These are phyloP conservation scores for Hoplias malabaricus DNA, from an alignment of 2,113 vertebrate genomes.

Conservation along the genomic window DNA sequence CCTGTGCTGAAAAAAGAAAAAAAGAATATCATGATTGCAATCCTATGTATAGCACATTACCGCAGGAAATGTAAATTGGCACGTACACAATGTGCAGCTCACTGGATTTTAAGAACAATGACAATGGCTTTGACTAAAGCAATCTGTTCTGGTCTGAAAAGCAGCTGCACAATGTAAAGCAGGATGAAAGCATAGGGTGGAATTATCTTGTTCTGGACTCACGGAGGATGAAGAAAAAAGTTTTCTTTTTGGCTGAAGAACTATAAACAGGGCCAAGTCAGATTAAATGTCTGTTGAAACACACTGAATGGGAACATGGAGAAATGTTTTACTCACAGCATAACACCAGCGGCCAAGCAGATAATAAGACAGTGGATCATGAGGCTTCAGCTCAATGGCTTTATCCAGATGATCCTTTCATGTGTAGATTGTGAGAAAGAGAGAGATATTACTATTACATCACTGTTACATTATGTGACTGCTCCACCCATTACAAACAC, in stretches of 20 bases:
- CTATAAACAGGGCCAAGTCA: too few relatives aligned
- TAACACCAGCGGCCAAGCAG: conserved; percentile 97
- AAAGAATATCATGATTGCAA: too few relatives aligned
- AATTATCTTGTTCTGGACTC: not conserved
- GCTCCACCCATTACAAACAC: conserved; percentile 67
- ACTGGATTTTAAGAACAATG: not conserved
- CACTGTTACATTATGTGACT: conserved; percentile 25
- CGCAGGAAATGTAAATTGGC: too few relatives aligned
- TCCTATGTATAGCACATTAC: too few relatives aligned
- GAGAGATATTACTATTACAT: too few relatives aligned
- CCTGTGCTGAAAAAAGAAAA: too few relatives aligned
- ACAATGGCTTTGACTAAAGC: not conserved
- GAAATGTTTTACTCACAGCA: conserved; percentile 78
- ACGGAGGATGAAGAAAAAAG: not conserved
- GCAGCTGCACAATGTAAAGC: not conserved
- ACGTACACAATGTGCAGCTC: not conserved
- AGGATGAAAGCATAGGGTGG: not conserved
- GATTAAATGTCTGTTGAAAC: too few relatives aligned
- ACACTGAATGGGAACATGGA: too few relatives aligned
- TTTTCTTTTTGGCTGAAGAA: too few relatives aligned
- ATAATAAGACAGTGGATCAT: conserved; percentile 91
- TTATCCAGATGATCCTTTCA: conserved; percentile 93
- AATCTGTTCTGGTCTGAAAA: not conserved
- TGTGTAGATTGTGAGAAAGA: conserved; percentile 19
- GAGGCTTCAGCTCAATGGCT: conserved; percentile 89